These are phyloP conservation scores for Smutsia temminckii DNA, from an alignment of 2,797 vertebrate genomes.

Conservation along the genomic window DNA sequence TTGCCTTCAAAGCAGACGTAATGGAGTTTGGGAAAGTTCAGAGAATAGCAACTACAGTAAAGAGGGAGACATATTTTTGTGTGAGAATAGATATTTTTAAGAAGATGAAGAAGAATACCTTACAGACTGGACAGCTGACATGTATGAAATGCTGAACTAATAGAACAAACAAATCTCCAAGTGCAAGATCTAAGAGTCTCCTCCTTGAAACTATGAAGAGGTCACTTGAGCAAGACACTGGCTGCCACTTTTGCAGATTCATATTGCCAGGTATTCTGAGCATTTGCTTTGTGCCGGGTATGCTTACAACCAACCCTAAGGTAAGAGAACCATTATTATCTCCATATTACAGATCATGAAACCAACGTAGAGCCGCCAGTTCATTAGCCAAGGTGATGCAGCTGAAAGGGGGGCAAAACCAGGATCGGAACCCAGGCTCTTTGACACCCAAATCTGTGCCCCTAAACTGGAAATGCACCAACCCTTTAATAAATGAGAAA, in stretches of 20 bases:
- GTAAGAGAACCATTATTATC: neutral
- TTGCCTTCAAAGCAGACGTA: slow-evolving; percentile 42
- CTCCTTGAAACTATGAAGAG: neutral
- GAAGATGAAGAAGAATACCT: neutral
- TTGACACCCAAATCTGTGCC: neutral
- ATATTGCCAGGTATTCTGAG: neutral
- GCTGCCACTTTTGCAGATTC: neutral
- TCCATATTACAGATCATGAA: neutral
- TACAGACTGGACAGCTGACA: neutral
- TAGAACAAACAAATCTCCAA: neutral
- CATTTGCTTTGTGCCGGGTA: neutral
- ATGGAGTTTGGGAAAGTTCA: slow-evolving; percentile 42
- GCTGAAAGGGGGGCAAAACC: neutral
- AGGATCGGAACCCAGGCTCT: neutral
- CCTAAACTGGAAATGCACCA: neutral
- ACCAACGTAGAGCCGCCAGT: neutral
- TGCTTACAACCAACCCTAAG: neutral
- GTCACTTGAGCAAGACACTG: neutral
- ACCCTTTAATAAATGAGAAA: neutral
- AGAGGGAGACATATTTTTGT: neutral
- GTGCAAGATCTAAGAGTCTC: neutral
- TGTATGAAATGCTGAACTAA: neutral
- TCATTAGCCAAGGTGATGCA: neutral
- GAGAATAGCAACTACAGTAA: neutral
- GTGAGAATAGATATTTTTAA: neutral